A percentile compares a stretch with the other conserved stretches of the same genome.
These are phyloP conservation scores for Glyphotaelius pellucidus DNA, from an alignment of 2,888 invertebrate genomes.

Conservation along the genomic window DNA sequence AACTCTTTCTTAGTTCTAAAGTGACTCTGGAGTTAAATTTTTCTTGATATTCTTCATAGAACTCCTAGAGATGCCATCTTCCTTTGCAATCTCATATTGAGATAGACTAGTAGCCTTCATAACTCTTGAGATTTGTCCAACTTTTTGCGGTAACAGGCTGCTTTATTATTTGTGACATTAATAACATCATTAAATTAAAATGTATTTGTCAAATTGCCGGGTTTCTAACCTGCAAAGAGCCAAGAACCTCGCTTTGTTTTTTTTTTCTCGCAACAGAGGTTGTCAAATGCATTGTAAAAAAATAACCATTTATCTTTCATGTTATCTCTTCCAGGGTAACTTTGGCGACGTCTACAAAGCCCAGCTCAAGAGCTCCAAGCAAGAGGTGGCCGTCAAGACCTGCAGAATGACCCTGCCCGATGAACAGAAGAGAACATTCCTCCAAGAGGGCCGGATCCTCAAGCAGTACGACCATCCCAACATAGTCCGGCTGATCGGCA, in stretches of 20 bases:
- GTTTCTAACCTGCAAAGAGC: background rate
- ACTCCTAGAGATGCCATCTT: no score
- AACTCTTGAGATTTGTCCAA: no score
- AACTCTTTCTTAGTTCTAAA: no score
- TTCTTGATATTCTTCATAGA: no score
- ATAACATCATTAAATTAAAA: background rate
- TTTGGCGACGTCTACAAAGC: conserved; percentile 98
- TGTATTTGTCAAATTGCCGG: background rate
- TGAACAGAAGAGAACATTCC: conserved; percentile 94
- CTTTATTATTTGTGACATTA: no score
- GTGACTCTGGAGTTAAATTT: no score
- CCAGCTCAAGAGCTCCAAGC: conserved; percentile 86
- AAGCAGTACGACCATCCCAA: conserved; percentile 98
- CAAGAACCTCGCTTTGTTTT: no score
- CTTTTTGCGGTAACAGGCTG: no score
- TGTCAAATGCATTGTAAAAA: background rate
- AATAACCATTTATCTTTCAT: background rate
- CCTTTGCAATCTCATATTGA: no score
- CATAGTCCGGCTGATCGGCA: conserved; percentile 96
- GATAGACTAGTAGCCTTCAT: no score
- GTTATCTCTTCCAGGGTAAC: conserved; percentile 84
- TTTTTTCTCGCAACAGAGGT: no score
- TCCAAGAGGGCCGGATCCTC: conserved; percentile 95
- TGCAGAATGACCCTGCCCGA: conserved; percentile 96
- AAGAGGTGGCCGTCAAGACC: conserved; percentile 97